Evolutionary conservation across 2,113 vertebrate species (phyloP).

Genomic region (Thamnophis sirtalis): DNA sequence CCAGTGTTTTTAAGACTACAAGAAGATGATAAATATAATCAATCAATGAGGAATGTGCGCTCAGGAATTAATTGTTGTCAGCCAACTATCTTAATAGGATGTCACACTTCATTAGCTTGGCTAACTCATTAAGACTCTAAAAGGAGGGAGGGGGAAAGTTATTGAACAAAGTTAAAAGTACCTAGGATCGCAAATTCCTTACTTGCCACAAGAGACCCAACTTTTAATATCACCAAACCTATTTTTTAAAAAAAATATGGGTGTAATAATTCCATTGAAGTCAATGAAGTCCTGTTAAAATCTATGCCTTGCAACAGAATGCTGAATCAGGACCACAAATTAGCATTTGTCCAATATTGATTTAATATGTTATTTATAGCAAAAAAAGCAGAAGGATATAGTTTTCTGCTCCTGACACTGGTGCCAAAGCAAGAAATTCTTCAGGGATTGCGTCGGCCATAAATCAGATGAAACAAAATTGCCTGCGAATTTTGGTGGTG

Average conservation of each 20-base stretch:
- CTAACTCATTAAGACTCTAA: constrained; percentile 42
- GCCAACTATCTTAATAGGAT: constrained; percentile 48
- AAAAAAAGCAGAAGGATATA: constrained; percentile 7
- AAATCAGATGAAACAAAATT: constrained; percentile 37
- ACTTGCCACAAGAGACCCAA: neutral
- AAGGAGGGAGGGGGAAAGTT: constrained; percentile 32
- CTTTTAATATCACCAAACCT: neutral
- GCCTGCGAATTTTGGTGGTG: constrained; percentile 21
- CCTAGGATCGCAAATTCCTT: constrained; percentile 25
- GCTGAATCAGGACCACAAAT: constrained; percentile 17
- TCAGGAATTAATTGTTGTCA: constrained; percentile 52
- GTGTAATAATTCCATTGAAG: neutral
- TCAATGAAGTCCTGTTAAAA: neutral
- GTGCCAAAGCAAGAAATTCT: constrained; percentile 28
- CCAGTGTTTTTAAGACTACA: constrained; percentile 30
- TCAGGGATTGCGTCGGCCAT: neutral
- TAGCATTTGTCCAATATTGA: constrained; percentile 17
- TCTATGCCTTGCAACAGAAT: neutral
- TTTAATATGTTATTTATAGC: constrained; percentile 16
- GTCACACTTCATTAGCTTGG: constrained; percentile 50
- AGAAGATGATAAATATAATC: constrained; percentile 43
- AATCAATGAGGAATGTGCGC: constrained; percentile 32
- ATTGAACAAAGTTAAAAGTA: constrained; percentile 32
- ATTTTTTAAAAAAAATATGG: neutral
- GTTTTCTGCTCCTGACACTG: constrained; percentile 7